Evolutionary conservation across 2,888 invertebrate species (phyloP).

Genomic region (Drosophila multiciliata): DNA sequence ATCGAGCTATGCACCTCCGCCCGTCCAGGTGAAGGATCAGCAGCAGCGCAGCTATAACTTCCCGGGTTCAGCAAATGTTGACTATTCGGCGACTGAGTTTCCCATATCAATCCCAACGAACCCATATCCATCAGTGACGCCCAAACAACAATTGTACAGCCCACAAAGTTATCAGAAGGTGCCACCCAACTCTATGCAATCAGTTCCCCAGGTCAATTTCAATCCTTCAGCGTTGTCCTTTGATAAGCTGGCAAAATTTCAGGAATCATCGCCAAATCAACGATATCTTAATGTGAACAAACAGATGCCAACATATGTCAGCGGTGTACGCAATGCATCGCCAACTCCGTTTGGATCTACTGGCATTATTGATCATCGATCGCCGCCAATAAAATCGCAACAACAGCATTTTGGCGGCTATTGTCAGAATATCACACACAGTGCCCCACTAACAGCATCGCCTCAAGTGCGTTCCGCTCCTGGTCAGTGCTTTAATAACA

Average conservation of each 20-base stretch:
- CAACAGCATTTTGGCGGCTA: constrained; percentile 10
- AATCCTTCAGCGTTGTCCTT: constrained; percentile 83
- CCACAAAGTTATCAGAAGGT: constrained; percentile 70
- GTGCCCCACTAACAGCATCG: background rate
- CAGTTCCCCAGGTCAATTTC: constrained; percentile 70
- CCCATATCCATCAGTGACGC: constrained; percentile 33
- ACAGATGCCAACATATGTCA: constrained; percentile 3
- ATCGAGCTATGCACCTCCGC: constrained; percentile 83
- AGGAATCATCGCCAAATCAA: constrained; percentile 47
- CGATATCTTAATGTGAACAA: constrained; percentile 33
- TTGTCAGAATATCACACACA: constrained; percentile 7
- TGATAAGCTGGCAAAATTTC: constrained; percentile 83
- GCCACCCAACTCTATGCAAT: constrained; percentile 45
- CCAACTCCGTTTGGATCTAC: constrained; percentile 68
- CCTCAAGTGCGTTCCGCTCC: constrained; percentile 15
- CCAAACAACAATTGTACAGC: constrained; percentile 62
- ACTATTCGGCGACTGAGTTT: constrained; percentile 25
- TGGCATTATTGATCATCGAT: constrained; percentile 20
- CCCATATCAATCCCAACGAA: constrained; percentile 23
- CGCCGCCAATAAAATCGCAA: constrained; percentile 25
- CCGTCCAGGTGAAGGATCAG: constrained; percentile 35
- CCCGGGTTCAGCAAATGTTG: constrained; percentile 1
- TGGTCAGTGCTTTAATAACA: constrained; percentile 90
- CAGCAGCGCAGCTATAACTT: constrained; percentile 1
- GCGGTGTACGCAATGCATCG: constrained; percentile 71